A percentile compares a stretch with the other conserved stretches of the same genome.
These are phyloP conservation scores for Notolabrus celidotus DNA, from an alignment of 2,797 vertebrate species.

Conservation along the genomic window DNA sequence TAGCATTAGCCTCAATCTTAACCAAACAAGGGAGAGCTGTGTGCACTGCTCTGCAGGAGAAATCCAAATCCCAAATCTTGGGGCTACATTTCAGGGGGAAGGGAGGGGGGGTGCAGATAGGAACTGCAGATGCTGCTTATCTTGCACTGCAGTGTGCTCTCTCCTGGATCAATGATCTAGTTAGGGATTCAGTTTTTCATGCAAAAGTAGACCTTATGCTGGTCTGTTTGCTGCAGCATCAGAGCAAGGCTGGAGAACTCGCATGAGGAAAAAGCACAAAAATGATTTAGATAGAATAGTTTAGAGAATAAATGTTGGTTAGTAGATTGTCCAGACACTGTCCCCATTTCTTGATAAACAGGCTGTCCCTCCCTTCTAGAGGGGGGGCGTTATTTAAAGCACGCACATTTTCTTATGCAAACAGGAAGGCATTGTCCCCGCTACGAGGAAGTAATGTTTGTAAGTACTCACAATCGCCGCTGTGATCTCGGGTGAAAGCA, in stretches of 20 bases:
- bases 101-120: neutral
- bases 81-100: conserved; percentile 9
- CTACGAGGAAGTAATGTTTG: conserved; percentile 51
- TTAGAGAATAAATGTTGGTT: conserved; percentile 28
- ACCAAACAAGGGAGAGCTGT: conserved; percentile 21
- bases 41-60: conserved; percentile 6
- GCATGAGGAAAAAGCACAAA: conserved; percentile 16
- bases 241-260: conserved; percentile 23
- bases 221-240: conserved; percentile 30
- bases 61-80: conserved; percentile 15
- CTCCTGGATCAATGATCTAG: conserved; percentile 68
- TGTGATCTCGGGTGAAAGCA: conserved; percentile 42
- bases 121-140: conserved; percentile 67
- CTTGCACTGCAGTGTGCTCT: conserved; percentile 46
- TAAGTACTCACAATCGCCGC: conserved; percentile 22
- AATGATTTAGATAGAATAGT: conserved; percentile 16
- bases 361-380: neutral
- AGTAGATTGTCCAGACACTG: conserved; percentile 16
- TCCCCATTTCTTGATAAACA: conserved; percentile 15
- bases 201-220: conserved; percentile 43
- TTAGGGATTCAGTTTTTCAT: conserved; percentile 60
- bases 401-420: conserved; percentile 35
- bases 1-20: conserved; percentile 57
- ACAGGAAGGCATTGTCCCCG: conserved; percentile 41
- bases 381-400: conserved; percentile 1